Evolutionary conservation across 2,888 invertebrate genomes (phyloP).

Genomic region (Tribolium freemani): DNA sequence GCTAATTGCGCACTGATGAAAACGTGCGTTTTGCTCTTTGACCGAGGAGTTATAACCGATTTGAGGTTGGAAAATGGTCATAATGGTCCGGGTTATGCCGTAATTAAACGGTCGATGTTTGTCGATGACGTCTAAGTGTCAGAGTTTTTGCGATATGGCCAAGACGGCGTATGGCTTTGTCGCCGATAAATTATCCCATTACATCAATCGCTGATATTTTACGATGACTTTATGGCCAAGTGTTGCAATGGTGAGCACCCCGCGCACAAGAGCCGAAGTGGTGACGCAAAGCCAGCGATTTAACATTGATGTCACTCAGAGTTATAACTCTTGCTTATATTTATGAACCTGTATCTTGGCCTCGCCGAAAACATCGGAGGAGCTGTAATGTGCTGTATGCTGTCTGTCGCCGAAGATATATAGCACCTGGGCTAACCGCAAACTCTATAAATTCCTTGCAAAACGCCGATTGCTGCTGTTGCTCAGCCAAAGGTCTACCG

Average conservation of each 20-base stretch:
- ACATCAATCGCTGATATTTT: conserved; percentile 59
- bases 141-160: neutral
- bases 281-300: conserved; percentile 45
- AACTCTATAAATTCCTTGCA: conserved; percentile 34
- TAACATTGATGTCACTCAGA: conserved; percentile 56
- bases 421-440: conserved; percentile 31
- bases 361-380: conserved; percentile 48
- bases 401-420: conserved; percentile 28
- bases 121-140: neutral
- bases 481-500: neutral
- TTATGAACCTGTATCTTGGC: conserved; percentile 56
- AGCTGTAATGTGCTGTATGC: conserved; percentile 32
- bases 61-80: conserved; percentile 57
- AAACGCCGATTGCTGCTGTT: neutral
- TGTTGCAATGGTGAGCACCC: conserved; percentile 52
- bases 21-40: conserved; percentile 66
- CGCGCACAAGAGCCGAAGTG: conserved; percentile 21
- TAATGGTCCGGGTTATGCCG: conserved; percentile 47
- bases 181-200: conserved; percentile 57
- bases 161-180: conserved; percentile 26
- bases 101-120: conserved; percentile 37
- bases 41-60: conserved; percentile 63
- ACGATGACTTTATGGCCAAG: conserved; percentile 58
- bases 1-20: conserved; percentile 67
- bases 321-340: conserved; percentile 56